phyloP scores from a whole-genome alignment of 1,140 invertebrate genomes.

The Lasioglossum baleicum region DNA sequence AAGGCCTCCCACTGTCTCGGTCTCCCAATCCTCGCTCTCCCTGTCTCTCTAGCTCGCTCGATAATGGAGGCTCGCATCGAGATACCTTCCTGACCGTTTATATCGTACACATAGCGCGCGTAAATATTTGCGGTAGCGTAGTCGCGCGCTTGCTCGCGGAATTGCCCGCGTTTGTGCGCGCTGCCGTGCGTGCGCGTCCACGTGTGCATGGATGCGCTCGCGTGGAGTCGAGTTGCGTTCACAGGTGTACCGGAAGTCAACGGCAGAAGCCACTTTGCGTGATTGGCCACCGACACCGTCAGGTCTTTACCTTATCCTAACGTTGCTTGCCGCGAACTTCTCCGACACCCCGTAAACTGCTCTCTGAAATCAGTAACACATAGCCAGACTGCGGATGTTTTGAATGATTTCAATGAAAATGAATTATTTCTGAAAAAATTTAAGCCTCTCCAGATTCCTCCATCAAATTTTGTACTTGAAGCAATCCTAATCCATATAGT shows the following conservation, averaged over 20 bases:
- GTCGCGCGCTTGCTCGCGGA: slow-evolving; percentile 1
- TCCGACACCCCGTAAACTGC: slow-evolving; percentile 4
- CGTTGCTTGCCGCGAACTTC: slow-evolving; percentile 27
- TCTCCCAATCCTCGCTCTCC: not conserved
- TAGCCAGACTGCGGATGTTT: too few relatives aligned
- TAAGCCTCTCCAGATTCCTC: too few relatives aligned
- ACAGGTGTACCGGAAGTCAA: slow-evolving; percentile 19
- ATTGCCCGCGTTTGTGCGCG: not conserved
- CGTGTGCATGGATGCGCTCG: slow-evolving; percentile 10
- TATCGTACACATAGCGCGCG: slow-evolving; percentile 45
- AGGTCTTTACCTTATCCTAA: slow-evolving; percentile 44
- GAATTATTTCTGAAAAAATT: too few relatives aligned
- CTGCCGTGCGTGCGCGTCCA: not conserved
- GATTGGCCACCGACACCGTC: slow-evolving; percentile 68
- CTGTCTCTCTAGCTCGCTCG: slow-evolving; percentile 39
- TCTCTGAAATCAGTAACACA: too few relatives aligned
- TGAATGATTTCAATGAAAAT: too few relatives aligned
- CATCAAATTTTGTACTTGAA: too few relatives aligned
- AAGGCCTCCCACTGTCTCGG: slow-evolving; percentile 18
- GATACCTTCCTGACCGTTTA: slow-evolving; percentile 53
- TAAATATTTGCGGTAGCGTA: slow-evolving; percentile 30
- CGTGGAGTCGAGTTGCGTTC: slow-evolving; percentile 8
- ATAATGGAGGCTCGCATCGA: slow-evolving; percentile 65
- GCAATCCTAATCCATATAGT: too few relatives aligned
- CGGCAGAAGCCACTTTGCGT: slow-evolving; percentile 70